Evolutionary conservation across 1,140 invertebrate genomes (phyloP), one percentile per base, ranked within the genome.

Genomic region (Subanguina moxae): DNA sequence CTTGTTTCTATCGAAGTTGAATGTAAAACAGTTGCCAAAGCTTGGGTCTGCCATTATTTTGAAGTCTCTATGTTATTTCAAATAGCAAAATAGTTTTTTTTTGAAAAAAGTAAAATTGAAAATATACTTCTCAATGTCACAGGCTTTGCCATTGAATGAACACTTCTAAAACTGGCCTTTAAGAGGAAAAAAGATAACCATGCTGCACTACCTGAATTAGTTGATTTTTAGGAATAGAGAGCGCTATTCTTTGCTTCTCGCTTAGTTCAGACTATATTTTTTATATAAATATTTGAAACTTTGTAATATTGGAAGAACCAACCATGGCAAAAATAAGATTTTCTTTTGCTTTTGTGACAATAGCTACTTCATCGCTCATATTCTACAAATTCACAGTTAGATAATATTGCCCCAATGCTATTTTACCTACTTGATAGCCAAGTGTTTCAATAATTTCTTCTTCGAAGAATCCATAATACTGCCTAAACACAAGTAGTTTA

Each of bases 21-120:
- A 81, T 23, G 79, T 82, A 69, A 75, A 81, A 59, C 79, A 81
- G 45, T 82, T 82, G n/a, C 79, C 79, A 56, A 72, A 81, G 0
- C 73, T 67, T 8, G 80, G 76, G 48, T 81, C 79, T 17, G 80
- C 57, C 38, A 81, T 79, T 15, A 70, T 62, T 1, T 65, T 69
- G 61, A 81, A 81, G 63, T 81, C 79, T 43, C 78, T 80, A 57
- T 66, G 32, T 38, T 5, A 11, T 38, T 38, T 38, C n/a, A n/a
- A n/a, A n/a, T n/a, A n/a, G n/a, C n/a, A n/a, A n/a, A n/a, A n/a
- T n/a, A n/a, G n/a, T n/a, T n/a, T n/a, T n/a, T n/a, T n/a, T n/a
- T n/a, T n/a, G n/a, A n/a, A n/a, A n/a, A n/a, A n/a, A n/a, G n/a
- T n/a, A n/a, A 66, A 62, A 9, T 58, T 56, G 45, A 17, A 17